phyloP scores from a whole-genome alignment of 37 sponge, comb jelly and placozoan genomes.

The Bolinopsis microptera region DNA sequence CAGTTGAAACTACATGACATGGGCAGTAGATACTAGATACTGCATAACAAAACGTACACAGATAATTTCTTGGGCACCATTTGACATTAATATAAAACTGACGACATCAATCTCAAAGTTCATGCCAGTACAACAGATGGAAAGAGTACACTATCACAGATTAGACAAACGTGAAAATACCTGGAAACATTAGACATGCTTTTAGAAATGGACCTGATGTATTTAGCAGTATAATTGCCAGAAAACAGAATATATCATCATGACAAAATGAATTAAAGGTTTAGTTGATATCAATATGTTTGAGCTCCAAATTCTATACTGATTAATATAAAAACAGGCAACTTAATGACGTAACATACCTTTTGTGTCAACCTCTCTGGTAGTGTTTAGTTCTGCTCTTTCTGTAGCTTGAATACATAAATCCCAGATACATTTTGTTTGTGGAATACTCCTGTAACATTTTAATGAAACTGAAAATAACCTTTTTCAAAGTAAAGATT shows the following conservation, averaged over 20 bases:
- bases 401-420: constrained; percentile 58
- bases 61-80: no score
- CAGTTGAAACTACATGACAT: no score
- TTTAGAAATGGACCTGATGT: constrained; percentile 38
- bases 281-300: no score
- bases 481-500: neutral
- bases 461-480: no score
- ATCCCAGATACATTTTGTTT: constrained; percentile 60
- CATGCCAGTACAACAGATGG: neutral
- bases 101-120: neutral
- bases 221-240: neutral
- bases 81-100: no score
- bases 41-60: no score
- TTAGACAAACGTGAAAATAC: neutral
- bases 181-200: constrained; percentile 60
- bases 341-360: no score
- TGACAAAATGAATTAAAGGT: no score
- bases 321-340: no score
- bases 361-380: constrained; percentile 5
- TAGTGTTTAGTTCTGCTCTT: neutral
- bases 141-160: neutral
- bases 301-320: no score
- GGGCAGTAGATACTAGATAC: no score
- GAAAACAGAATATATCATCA: no score
- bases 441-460: constrained; percentile 44